Percentiles rank a stretch among this genome's conserved stretches.
These are phyloP conservation scores for Phalacrocorax carbo DNA, from an alignment of 2,113 vertebrate species.

Conservation along the genomic window DNA sequence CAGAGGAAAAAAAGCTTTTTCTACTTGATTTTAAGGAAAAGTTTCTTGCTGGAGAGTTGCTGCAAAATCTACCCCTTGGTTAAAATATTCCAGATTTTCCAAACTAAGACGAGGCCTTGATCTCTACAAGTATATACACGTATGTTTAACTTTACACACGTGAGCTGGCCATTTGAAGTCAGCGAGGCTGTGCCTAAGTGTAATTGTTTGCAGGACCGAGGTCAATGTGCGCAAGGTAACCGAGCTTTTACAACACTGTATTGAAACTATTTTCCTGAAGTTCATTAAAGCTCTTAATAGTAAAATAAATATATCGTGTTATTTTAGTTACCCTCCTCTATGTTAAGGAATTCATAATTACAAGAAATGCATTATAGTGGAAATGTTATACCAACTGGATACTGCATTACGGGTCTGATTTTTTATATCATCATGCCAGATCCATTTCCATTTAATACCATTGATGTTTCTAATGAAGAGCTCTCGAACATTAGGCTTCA, in stretches of 20 bases:
- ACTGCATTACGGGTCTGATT: background rate
- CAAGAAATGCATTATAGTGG: background rate
- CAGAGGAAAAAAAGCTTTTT: background rate
- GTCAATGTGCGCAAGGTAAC: background rate
- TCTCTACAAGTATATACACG: rapidly evolving
- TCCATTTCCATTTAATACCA: background rate
- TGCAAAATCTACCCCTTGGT: background rate
- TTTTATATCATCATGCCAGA: background rate
- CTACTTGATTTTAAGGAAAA: background rate
- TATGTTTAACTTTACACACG: background rate
- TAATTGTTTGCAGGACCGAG: background rate
- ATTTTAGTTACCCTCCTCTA: background rate
- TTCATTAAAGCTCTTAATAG: background rate
- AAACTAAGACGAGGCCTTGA: background rate
- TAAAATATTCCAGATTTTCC: background rate
- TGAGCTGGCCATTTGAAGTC: background rate
- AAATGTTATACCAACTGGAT: background rate
- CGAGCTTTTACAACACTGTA: background rate
- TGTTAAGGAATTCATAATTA: background rate
- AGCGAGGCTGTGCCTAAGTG: background rate
- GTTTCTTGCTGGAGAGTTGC: background rate
- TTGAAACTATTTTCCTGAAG: background rate
- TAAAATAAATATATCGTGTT: background rate
- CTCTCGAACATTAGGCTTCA: conserved; percentile 14
- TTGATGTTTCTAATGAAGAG: conserved; percentile 32